Base-by-base conservation (phyloP, 2,113 vertebrate species). In the Nasalis larvatus region DNA sequence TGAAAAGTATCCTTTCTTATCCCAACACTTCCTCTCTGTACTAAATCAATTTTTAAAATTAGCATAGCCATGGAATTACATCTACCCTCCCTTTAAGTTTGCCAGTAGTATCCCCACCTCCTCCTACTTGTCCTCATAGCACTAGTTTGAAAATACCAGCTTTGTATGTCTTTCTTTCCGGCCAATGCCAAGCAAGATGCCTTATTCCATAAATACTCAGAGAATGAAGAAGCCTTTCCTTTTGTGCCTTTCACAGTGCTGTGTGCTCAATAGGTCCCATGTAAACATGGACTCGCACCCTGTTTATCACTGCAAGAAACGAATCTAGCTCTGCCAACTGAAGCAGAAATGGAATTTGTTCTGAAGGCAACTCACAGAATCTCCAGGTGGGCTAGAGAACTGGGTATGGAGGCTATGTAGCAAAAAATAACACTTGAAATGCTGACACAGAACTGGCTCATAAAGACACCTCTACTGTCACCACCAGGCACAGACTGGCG, bases 391-490 rank as follows among this genome's bases (percentile, higher is more conserved):
- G 13, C 32, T 74, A 56, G 14, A 86, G 30, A 93, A 93, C 58
- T 56, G 71, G 71, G 56, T 93, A 86, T 96, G 54, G 76, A 91
- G 56, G 42, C 32, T 81, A 49, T 0, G 0, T 35, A 68, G 60
- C 63, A 52, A 82, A 86, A 97, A 97, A 71, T 85, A 91, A 93
- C 11, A 8, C 40, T 82, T 91, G 56, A 87, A 87, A 95, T 74
- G 68, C 35, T 78, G 54, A 66, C 94, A 78, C 1, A 74, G 37
- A 94, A 58, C 27, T 14, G 32, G 20, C 35, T 35, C 20, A 37
- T 32, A 49, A 71, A 77, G 56, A 92, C 7, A 77, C 6, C 20
- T 80, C 56, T 94, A 20, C 32, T 77, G 77, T 63, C 20, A n/a
- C 54, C 69, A 69, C 54, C 8, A 87, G 63, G 78, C 11, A 23